Evolutionary conservation across 2,113 vertebrate genomes (phyloP), one percentile per base, ranked within the genome.

Genomic region (Sinocyclocheilus rhinocerous): DNA sequence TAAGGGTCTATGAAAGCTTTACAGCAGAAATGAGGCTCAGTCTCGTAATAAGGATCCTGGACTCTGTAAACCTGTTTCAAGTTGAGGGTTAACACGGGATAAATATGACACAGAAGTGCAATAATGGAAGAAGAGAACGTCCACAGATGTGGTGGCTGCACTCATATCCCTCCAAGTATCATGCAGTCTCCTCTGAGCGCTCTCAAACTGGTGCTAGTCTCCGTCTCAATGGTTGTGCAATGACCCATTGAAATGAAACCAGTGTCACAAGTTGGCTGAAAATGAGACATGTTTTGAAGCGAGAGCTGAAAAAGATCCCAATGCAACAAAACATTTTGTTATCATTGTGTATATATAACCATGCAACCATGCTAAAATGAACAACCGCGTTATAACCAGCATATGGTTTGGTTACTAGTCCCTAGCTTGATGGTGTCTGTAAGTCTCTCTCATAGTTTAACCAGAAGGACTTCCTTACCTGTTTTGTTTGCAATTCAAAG

Each of bases 1-100:
- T 29, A 65, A 61, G 59, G 36, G 26, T 85, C 75, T 79, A 22
- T 20, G 45, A 79, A 79, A 81, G 59, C 79, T 81, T 65, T 81
- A 63, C 59, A 29, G 59, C 33, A 59, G 77, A 42, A 80, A 80
- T 80, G 61, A 80, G 29, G 79, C 59, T 65, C 59, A 81, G 79
- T 0, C 1, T 69, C 26, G 7, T 65, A 79, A 79, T 61, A 26
- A 16, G n/a, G 13, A 65, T 48, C 5, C n/a, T 65, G 79, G 57
- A 81, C 59, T 81, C 77, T 61, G 33, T 36, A 79, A 79, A 79
- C 77, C 20, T 42, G 55, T 80, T 39, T 80, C 77, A 39, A 63
- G 55, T 24, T 80, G 78, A 63, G 36, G 33, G 36, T 65, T 81
- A 81, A 63, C 12, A 18, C n/a, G 18, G 59, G 55, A 42, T n/a